Evolutionary conservation across 2,113 vertebrate species (phyloP), one percentile per base, ranked within the genome.

Genomic region (Pelodiscus sinensis): DNA sequence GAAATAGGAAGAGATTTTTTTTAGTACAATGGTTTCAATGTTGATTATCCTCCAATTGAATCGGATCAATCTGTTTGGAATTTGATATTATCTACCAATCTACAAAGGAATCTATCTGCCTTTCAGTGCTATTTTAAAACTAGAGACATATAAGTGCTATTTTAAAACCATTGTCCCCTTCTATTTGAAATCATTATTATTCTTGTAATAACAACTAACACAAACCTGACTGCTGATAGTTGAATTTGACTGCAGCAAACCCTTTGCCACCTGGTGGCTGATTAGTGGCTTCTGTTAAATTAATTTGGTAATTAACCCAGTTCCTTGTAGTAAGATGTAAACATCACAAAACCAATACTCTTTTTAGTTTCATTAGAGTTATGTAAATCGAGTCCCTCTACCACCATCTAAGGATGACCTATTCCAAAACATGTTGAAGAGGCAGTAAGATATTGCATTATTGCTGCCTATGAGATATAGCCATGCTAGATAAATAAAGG

Each of bases 401-500:
- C n/a, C 21, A 35, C 9, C 65, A 35, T 9, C n/a, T 21, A 71
- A 18, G 65, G 65, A 35, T 19, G n/a, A 71, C 92, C 38, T 8
- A 16, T 1, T 2, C 9, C 12, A 71, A 3, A 27, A 2, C 51
- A 8, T 83, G 78, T 11, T 2, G 0, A 0, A 73, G 16, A 31
- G 54, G 14, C 38, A 71, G 65, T 71, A 71, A 35, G 31, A 16
- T 10, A 27, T 38, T 35, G 14, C 4, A 24, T 29, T 4, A 55
- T 38, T 31, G 6, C 57, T 88, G 68, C 13, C 0, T 2, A 11
- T 81, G 1, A 9, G 19, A 51, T 86, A 79, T 9, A 7, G 51
- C 1, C 54, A 81, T 68, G 77, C 82, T 22, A 88, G 15, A 60
- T 56, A 94, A 86, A 82, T 1, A 81, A 56, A 91, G 62, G 12